Evolutionary conservation across 2,888 invertebrate genomes (phyloP), one percentile per base, ranked within the genome.

Genomic region (Ceraclea dissimilis): DNA sequence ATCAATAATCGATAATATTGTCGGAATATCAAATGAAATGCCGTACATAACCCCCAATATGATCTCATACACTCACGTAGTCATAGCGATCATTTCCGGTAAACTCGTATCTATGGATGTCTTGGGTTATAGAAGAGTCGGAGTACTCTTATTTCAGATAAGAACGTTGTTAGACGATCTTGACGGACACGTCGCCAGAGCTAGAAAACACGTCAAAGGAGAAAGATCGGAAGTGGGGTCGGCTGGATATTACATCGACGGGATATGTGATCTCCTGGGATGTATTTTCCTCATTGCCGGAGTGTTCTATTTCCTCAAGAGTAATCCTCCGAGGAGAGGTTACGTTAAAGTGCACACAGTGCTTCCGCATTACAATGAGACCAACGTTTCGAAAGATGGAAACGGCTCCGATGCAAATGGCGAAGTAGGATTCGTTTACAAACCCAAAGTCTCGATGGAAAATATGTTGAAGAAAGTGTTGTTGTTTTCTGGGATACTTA

Each of bases 171-270:
- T 93, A 52, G 93, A 93, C 66, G 89, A 90, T 66, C 71, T 93
- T 60, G 93, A 93, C 66, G 93, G 93, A 0, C 88, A 90, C 66
- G 88, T 93, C 2, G 92, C 91, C 1, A 81, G 93, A 58, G 83
- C 82, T 21, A 79, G 87, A 54, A 85, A 84, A 65, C 81, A 90
- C 67, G 82, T 89, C 22, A 80, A 82, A 59, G 89, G 90, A 0
- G 89, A 90, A 69, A 77, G 83, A 20, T 89, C 90, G 0, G 88
- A 89, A 67, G 84, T 90, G n/a, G 89, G 90, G 0, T 84, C 86
- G 0, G 67, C 84, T 1, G 93, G 93, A 0, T 92, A 89, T 66
- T 86, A 86, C 71, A 82, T 93, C 1, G 93, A 93, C 65, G 91
- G 90, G 0, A 70, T 89, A 2, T 90, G 90, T 65, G 93, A 93